Base-by-base conservation (phyloP, 1,140 invertebrate species). In the Drosophila nigromelanica region DNA sequence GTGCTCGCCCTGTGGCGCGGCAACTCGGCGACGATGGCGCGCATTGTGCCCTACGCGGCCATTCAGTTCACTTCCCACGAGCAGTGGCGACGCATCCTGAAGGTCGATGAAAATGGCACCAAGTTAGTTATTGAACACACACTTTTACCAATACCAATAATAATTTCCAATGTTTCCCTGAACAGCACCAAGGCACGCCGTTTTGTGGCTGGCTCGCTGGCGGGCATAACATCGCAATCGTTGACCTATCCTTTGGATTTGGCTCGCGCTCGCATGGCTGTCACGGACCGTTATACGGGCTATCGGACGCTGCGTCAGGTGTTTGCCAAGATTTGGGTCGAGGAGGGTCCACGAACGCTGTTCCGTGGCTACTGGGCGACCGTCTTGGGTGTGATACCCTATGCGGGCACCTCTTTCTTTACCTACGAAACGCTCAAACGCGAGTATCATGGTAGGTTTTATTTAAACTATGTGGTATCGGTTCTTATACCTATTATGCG, bases 11-110 rank as follows among this genome's bases (percentile, higher is more conserved):
- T 99, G 67, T 99, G 98, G 98, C 93, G 98, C 43, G 99, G 99
- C 10, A 99, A 99, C 93, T 98, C 97, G 71, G 99, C 98, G 1
- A 99, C 98, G 0, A 98, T 99, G 97, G 97, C 97, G 0, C 93
- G 98, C 48, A 98, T 99, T 73, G 93, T 99, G 40, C 99, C 99
- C 2, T 99, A 99, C 92, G 98, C 98, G 50, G 97, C 98, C 11
- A 97, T 99, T 64, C 98, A 99, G 92, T 99, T 99, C 92, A 96
- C 97, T 0, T 95, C 98, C 21, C 98, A 99, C 92, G 99, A 99
- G 93, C 98, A 99, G 90, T 99, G 96, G 95, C 98, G 99, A 92
- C 93, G 94, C 67, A 90, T 98, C 4, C 93, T 99, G 0, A 93
- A 75, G 8, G 95, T 97, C 85, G 94, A 94, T 62, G 92, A 93